phyloP scores from a whole-genome alignment of 2,113 vertebrate species.

The Tupaia chinensis region DNA sequence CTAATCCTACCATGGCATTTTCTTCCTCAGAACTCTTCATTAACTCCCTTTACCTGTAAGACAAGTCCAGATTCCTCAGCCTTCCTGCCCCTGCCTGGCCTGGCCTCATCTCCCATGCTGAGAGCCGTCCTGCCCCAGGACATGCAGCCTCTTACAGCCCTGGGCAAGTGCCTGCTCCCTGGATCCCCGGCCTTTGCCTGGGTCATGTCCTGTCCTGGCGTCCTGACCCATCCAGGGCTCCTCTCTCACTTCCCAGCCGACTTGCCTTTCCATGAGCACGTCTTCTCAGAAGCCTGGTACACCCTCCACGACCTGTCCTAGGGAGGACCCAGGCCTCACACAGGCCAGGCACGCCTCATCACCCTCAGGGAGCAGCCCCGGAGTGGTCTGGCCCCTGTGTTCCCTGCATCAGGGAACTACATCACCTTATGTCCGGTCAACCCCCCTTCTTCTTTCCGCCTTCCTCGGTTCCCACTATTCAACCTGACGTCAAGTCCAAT shows the following conservation, averaged over 20 bases:
- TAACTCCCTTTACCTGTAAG: neutral
- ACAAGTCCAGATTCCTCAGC: neutral
- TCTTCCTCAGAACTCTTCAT: neutral
- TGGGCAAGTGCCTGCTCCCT: neutral
- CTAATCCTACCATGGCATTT: neutral
- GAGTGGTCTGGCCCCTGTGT: neutral
- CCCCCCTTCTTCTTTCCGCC: neutral
- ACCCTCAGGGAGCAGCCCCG: rapidly evolving
- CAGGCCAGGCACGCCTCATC: neutral
- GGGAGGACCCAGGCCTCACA: neutral
- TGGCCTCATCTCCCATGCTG: no score
- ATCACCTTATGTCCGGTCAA: rapidly evolving
- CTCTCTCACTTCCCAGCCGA: neutral
- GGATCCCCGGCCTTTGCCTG: neutral
- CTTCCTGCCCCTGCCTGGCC: neutral
- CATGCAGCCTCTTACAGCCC: neutral
- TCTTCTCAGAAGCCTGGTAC: neutral
- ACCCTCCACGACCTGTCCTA: neutral
- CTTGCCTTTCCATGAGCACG: neutral
- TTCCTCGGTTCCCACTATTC: neutral
- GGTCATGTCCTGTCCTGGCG: neutral
- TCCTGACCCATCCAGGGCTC: neutral
- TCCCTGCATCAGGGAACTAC: rapidly evolving
- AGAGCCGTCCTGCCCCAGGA: neutral
- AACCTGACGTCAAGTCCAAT: neutral